These are phyloP conservation scores for Trypoxylus dichotomus DNA, from an alignment of 1,140 invertebrate genomes.

Conservation along the genomic window DNA sequence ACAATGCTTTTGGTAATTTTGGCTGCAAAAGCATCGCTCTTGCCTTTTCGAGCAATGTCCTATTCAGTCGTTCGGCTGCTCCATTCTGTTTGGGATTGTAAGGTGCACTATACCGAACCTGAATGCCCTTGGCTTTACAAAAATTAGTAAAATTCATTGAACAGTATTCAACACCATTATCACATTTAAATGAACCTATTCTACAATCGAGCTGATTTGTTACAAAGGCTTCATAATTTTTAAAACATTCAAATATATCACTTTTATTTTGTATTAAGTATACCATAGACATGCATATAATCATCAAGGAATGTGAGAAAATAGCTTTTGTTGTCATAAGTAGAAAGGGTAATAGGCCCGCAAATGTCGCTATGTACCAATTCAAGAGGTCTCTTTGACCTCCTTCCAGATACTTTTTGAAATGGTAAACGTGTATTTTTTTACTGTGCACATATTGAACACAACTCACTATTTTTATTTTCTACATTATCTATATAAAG, in stretches of 20 bases:
- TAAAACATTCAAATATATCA: constrained; percentile 43
- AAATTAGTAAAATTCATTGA: background rate
- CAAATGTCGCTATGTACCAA: constrained; percentile 50
- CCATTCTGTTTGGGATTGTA: constrained; percentile 1
- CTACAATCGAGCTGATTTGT: background rate
- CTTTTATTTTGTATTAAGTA: constrained; percentile 48
- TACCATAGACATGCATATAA: constrained; percentile 45
- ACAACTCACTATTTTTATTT: background rate
- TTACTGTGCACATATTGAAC: constrained; percentile 33
- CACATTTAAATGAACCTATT: background rate
- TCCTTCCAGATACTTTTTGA: background rate
- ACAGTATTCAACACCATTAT: background rate
- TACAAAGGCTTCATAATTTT: background rate
- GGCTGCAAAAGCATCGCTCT: constrained; percentile 49
- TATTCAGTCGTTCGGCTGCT: constrained; percentile 4
- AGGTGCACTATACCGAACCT: background rate
- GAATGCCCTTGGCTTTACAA: background rate
- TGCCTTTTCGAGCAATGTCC: constrained; percentile 34
- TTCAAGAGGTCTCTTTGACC: constrained; percentile 38
- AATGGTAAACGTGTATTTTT: constrained; percentile 35
- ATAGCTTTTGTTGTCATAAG: constrained; percentile 46
- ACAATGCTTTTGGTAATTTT: constrained; percentile 46
- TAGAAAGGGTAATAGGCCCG: constrained; percentile 47
- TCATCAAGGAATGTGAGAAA: constrained; percentile 53
- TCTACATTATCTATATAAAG: background rate